phyloP scores from a whole-genome alignment of 2,797 vertebrate genomes.

The Garrulus glandarius region DNA sequence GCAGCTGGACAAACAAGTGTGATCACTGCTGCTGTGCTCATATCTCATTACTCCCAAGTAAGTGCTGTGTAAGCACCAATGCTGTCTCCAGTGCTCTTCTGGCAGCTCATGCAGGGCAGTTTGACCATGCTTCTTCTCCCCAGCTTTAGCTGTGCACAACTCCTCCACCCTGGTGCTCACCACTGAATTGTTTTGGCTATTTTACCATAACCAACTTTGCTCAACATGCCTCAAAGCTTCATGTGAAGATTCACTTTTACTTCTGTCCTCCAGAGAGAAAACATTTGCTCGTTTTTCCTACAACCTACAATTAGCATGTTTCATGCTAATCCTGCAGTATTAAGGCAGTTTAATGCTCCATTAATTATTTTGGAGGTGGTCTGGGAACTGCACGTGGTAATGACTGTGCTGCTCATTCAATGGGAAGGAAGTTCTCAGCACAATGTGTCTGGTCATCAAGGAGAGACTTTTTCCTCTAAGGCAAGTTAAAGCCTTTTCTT shows the following conservation, averaged over 20 bases:
- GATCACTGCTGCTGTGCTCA: background rate
- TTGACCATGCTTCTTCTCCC: background rate
- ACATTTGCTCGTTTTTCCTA: background rate
- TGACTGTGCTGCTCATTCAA: rapidly evolving
- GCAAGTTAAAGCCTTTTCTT: background rate
- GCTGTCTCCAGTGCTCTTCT: background rate
- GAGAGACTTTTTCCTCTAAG: background rate
- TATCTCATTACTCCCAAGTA: rapidly evolving
- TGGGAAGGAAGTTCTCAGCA: background rate
- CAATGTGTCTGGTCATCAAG: background rate
- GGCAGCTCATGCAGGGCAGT: rapidly evolving
- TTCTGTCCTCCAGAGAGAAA: background rate
- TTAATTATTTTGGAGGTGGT: background rate
- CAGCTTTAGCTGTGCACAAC: background rate
- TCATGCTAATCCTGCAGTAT: background rate
- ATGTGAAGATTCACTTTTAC: background rate
- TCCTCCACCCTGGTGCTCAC: rapidly evolving
- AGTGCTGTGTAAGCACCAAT: rapidly evolving
- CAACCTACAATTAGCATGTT: background rate
- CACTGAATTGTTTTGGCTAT: background rate
- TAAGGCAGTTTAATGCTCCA: background rate
- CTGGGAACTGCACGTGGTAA: background rate
- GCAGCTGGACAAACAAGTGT: background rate
- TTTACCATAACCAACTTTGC: background rate
- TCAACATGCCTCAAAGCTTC: background rate